A percentile compares a stretch with the other conserved stretches of the same genome.
These are phyloP conservation scores for Zosterops hypoxanthus DNA, from an alignment of 2,113 vertebrate species.

Conservation along the genomic window DNA sequence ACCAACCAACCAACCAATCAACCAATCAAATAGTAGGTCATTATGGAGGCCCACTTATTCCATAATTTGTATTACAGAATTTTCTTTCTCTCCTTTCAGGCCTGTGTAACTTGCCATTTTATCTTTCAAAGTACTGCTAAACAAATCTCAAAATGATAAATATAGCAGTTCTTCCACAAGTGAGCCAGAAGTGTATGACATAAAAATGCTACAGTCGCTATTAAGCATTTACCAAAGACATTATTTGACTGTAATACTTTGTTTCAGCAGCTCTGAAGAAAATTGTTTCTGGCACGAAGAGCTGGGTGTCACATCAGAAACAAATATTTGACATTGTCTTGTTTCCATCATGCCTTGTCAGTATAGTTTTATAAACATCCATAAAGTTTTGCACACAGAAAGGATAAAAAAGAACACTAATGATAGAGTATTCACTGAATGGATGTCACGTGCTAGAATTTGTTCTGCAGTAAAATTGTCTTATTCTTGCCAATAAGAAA, in stretches of 20 bases:
- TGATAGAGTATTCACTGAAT: constrained; percentile 31
- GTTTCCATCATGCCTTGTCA: constrained; percentile 60
- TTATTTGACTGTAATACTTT: constrained; percentile 19
- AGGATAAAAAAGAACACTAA: constrained; percentile 28
- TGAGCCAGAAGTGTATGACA: neutral
- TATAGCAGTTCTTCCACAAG: neutral
- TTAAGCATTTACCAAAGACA: constrained; percentile 31
- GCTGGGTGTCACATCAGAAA: constrained; percentile 44
- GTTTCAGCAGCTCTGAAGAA: constrained; percentile 32
- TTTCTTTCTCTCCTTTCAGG: neutral
- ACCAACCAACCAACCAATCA: neutral
- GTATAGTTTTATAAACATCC: constrained; percentile 54
- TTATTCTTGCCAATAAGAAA: constrained; percentile 24
- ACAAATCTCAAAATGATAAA: neutral
- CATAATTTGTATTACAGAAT: neutral
- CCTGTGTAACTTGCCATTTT: neutral
- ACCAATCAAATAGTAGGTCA: neutral
- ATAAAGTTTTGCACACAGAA: constrained; percentile 46
- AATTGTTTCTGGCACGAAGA: constrained; percentile 35
- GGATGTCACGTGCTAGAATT: constrained; percentile 20
- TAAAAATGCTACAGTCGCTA: neutral
- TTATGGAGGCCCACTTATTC: neutral
- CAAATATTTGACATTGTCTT: constrained; percentile 60
- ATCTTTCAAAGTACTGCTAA: neutral
- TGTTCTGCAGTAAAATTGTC: neutral